Conservation (phyloP, 2,888 invertebrate species). For the Napeogenes sylphis region DNA sequence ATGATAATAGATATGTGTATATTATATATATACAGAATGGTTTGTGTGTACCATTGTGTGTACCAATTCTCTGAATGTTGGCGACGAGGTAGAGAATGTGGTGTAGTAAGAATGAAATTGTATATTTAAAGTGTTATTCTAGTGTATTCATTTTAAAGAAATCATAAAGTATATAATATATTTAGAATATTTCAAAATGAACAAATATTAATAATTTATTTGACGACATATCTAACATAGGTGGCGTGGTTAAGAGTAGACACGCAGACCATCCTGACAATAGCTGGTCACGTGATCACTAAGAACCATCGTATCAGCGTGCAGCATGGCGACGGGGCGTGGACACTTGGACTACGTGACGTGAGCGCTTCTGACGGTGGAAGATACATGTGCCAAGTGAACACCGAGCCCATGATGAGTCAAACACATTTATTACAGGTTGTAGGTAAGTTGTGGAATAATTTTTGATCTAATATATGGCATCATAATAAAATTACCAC, state of each 20-base stretch:
- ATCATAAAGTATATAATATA: too few species aligned
- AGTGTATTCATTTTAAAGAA: too few species aligned
- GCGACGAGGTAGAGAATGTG: too few species aligned
- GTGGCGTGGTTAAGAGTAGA: conserved; percentile 94
- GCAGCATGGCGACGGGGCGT: conserved; percentile 87
- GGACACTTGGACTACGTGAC: conserved; percentile 89
- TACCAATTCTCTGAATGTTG: too few species aligned
- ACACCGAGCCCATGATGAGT: conserved; percentile 73
- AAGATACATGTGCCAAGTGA: conserved; percentile 85
- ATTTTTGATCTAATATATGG: neutral
- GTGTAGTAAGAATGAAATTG: too few species aligned
- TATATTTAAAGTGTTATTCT: too few species aligned
- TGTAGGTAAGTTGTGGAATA: conserved; percentile 54
- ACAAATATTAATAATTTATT: too few species aligned
- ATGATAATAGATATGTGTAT: too few species aligned
- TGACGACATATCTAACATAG: conserved; percentile 63
- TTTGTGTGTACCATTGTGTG: too few species aligned
- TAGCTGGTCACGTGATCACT: conserved; percentile 92
- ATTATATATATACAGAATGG: too few species aligned
- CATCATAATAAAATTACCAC: too few species aligned
- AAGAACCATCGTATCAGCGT: conserved; percentile 92
- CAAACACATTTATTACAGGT: conserved; percentile 68
- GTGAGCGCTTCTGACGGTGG: conserved; percentile 88
- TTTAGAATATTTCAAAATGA: too few species aligned
- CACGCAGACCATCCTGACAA: conserved; percentile 92